These are phyloP conservation scores for Pao palembangensis DNA, from an alignment of 2,113 vertebrate genomes.

Conservation along the genomic window DNA sequence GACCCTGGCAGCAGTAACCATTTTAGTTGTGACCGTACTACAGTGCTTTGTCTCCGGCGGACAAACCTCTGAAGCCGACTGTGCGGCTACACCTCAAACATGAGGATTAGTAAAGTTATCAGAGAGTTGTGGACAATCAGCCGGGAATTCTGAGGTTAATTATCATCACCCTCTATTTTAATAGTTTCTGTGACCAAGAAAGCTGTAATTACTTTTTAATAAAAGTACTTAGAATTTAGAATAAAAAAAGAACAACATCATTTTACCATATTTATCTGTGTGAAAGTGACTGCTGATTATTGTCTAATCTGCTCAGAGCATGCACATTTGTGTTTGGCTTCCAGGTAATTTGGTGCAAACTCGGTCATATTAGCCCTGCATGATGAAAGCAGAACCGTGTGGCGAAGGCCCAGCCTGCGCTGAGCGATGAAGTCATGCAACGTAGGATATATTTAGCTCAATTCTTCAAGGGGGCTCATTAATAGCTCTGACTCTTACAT, in stretches of 20 bases:
- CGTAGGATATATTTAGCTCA: conserved; percentile 55
- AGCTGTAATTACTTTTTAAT: conserved; percentile 1
- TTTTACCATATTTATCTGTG: no score
- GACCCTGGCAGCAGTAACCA: neutral
- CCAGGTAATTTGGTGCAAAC: neutral
- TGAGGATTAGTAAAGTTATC: neutral
- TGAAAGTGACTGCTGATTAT: no score
- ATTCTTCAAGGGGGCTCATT: conserved; percentile 29
- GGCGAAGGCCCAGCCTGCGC: conserved; percentile 28
- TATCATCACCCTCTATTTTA: neutral
- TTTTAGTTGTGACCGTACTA: neutral
- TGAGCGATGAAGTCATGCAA: conserved; percentile 41
- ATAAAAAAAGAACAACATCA: no score
- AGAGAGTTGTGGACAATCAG: neutral
- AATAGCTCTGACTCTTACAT: conserved; percentile 30
- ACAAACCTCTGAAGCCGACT: neutral
- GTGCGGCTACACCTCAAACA: neutral
- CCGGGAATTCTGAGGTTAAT: conserved; percentile 4
- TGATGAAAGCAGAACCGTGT: conserved; percentile 9
- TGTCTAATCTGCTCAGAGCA: no score
- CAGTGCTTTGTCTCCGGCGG: no score
- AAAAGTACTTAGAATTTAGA: no score
- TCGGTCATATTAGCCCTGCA: conserved; percentile 11
- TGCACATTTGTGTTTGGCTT: neutral
- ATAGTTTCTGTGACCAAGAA: no score